Conservation (phyloP, 2,888 invertebrate genomes). For the Cheilosia vulpina region DNA sequence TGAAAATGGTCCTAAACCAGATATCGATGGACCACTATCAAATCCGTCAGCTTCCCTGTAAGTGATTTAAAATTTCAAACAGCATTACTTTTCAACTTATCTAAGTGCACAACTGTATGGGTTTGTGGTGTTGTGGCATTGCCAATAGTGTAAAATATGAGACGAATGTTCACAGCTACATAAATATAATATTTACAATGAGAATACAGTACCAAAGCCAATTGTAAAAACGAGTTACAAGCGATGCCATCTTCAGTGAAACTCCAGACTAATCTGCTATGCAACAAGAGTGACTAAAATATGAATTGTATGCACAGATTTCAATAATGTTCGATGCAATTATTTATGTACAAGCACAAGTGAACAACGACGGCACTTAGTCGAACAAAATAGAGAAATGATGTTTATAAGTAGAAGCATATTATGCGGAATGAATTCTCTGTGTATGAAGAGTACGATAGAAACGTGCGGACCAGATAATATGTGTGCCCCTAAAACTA, state of each 20-base stretch:
- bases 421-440: not conserved
- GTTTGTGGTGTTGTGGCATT: no score
- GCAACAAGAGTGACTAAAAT: slow-evolving; percentile 2
- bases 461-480: not conserved
- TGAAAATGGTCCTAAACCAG: slow-evolving; percentile 58
- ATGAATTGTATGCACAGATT: slow-evolving; percentile 1
- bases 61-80: not conserved
- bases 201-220: slow-evolving; percentile 17
- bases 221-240: slow-evolving; percentile 32
- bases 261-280: no score
- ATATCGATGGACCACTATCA: slow-evolving; percentile 61
- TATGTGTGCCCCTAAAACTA: not conserved
- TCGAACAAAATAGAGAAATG: not conserved
- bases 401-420: not conserved
- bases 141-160: no score
- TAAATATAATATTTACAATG: slow-evolving; percentile 1
- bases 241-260: slow-evolving; percentile 17
- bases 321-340: not conserved
- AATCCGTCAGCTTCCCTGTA: slow-evolving; percentile 48
- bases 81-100: no score
- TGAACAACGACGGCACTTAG: not conserved
- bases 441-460: slow-evolving; percentile 1
- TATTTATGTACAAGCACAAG: slow-evolving; percentile 1
- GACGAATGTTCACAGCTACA: not conserved
- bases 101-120: no score